Percentiles rank a stretch among this genome's conserved stretches.
These are phyloP conservation scores for Penaeus monodon DNA, from an alignment of 2,888 invertebrate genomes.

Conservation along the genomic window DNA sequence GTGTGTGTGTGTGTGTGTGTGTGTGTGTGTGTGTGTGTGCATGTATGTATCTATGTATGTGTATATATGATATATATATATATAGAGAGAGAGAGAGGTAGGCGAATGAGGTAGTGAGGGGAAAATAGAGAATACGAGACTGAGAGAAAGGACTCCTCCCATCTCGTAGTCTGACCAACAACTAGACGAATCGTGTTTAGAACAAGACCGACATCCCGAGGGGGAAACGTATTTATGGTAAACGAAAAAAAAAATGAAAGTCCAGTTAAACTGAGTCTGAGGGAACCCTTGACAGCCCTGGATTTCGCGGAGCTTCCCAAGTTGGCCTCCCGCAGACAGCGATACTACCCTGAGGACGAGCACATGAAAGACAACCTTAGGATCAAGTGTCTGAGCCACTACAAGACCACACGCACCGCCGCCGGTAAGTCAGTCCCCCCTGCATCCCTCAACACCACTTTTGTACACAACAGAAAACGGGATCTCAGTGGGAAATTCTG, in stretches of 20 bases:
- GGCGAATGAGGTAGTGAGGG: too few species aligned
- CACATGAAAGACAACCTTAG: slow-evolving; percentile 65
- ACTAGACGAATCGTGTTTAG: too few species aligned
- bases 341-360: slow-evolving; percentile 64
- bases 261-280: slow-evolving; percentile 1
- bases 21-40: slow-evolving; percentile 3
- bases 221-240: too few species aligned
- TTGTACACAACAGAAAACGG: slow-evolving; percentile 23
- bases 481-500: neutral
- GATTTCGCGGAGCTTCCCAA: slow-evolving; percentile 63
- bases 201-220: too few species aligned
- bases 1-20: slow-evolving; percentile 8
- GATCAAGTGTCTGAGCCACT: slow-evolving; percentile 65
- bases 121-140: too few species aligned
- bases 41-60: neutral
- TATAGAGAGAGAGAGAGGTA: too few species aligned
- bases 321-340: slow-evolving; percentile 62
- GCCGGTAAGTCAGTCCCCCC: slow-evolving; percentile 61
- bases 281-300: slow-evolving; percentile 58
- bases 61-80: too few species aligned
- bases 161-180: too few species aligned
- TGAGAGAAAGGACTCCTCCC: too few species aligned
- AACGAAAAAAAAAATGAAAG: neutral
- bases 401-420: slow-evolving; percentile 65
- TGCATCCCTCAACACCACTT: slow-evolving; percentile 5